phyloP scores from a whole-genome alignment of 2,888 invertebrate species.

The Pimpla rufipes region DNA sequence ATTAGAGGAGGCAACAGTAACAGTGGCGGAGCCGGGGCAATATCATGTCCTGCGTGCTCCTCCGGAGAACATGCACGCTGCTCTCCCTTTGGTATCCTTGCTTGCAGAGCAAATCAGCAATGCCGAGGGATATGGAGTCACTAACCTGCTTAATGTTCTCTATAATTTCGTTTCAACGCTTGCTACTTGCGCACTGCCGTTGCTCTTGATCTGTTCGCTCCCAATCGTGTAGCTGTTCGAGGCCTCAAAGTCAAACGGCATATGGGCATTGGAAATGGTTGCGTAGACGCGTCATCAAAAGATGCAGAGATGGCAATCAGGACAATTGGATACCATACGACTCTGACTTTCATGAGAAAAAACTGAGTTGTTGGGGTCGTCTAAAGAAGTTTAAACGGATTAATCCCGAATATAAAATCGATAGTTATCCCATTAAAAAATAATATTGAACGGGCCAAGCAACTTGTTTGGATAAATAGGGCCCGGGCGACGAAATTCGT shows the following conservation, averaged over 20 bases:
- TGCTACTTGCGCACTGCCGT: neutral
- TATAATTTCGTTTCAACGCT: neutral
- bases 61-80: conserved; percentile 6
- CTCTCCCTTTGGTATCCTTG: conserved; percentile 10
- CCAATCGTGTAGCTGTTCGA: neutral
- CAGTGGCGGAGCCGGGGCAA: conserved; percentile 12
- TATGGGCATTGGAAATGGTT: neutral
- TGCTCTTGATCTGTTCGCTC: neutral
- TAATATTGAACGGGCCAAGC: too few relatives aligned
- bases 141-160: conserved; percentile 39
- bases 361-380: too few relatives aligned
- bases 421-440: too few relatives aligned
- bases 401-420: too few relatives aligned
- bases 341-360: too few relatives aligned
- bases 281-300: neutral
- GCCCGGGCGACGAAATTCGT: too few relatives aligned
- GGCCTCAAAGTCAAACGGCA: neutral
- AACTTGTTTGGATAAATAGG: too few relatives aligned
- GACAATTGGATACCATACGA: too few relatives aligned
- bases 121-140: conserved; percentile 2
- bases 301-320: too few relatives aligned
- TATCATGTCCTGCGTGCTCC: conserved; percentile 18
- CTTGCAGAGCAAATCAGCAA: conserved; percentile 18
- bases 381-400: too few relatives aligned
- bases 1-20: conserved; percentile 54